phyloP scores from a whole-genome alignment of 2,113 vertebrate genomes.

The Nyctibius bracteatus region DNA sequence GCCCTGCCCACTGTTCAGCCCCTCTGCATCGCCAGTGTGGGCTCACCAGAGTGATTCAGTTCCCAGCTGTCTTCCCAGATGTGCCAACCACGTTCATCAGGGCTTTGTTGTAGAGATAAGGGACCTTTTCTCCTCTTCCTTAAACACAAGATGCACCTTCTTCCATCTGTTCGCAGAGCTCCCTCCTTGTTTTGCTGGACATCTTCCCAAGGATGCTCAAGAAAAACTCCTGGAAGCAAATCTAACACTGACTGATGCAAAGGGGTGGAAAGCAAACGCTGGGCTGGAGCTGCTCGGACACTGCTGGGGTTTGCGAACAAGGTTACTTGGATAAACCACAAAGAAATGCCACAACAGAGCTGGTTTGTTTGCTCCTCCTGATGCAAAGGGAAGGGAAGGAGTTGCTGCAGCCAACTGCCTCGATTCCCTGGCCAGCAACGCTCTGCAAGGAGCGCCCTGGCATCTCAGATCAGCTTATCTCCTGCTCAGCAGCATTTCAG shows the following conservation, averaged over 20 bases:
- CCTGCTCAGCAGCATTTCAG: background rate
- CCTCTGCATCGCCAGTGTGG: accelerated
- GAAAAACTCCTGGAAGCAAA: background rate
- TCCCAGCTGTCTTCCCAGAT: background rate
- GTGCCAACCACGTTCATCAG: background rate
- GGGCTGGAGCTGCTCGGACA: background rate
- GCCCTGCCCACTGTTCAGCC: background rate
- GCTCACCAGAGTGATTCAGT: accelerated
- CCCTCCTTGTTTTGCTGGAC: background rate
- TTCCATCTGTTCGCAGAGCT: background rate
- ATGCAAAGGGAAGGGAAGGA: background rate
- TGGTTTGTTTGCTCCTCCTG: accelerated
- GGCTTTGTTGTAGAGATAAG: background rate
- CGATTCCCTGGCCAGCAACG: background rate
- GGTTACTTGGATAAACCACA: background rate
- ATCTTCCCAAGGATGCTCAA: background rate
- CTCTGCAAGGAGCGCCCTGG: background rate
- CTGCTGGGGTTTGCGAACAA: background rate
- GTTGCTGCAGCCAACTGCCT: background rate
- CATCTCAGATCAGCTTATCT: background rate
- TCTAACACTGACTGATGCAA: background rate
- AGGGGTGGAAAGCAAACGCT: background rate
- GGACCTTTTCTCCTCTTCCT: background rate
- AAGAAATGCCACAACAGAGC: background rate
- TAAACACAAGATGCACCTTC: background rate